These are phyloP conservation scores for Beris chalybata DNA, from an alignment of 2,888 invertebrate species.

Conservation along the genomic window DNA sequence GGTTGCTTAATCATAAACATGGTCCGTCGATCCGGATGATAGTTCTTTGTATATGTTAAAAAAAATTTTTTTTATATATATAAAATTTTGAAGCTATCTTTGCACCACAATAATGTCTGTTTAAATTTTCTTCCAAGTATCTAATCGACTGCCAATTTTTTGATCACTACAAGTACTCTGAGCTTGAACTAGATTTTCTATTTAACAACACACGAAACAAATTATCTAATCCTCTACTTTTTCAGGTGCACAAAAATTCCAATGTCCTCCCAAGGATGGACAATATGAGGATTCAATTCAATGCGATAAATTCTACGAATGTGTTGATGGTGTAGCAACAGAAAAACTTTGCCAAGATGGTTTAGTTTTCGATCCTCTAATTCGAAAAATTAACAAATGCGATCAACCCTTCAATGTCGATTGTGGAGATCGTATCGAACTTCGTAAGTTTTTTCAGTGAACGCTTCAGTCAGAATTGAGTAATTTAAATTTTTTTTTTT, in stretches of 20 bases:
- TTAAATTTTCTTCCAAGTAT: too few species aligned
- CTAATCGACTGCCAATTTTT: too few species aligned
- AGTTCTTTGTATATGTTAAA: too few species aligned
- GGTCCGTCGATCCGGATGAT: too few species aligned
- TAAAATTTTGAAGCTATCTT: too few species aligned
- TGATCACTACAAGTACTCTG: not conserved
- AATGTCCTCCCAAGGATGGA: conserved; percentile 80
- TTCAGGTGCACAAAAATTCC: conserved; percentile 59
- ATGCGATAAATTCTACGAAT: conserved; percentile 86
- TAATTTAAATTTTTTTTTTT: conserved; percentile 38
- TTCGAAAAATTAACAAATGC: conserved; percentile 86
- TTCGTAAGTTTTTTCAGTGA: conserved; percentile 69
- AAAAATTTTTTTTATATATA: too few species aligned
- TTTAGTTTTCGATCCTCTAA: conserved; percentile 82
- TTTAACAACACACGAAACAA: not conserved
- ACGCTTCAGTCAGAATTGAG: not conserved
- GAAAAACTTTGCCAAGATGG: conserved; percentile 86
- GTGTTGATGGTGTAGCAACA: conserved; percentile 70
- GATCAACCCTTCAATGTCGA: conserved; percentile 92
- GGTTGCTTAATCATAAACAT: too few species aligned
- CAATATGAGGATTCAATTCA: conserved; percentile 78
- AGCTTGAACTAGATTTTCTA: not conserved
- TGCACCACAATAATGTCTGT: too few species aligned
- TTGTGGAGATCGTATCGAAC: conserved; percentile 82
- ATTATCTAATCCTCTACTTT: conserved; percentile 10